Evolutionary conservation across 2,797 vertebrate genomes (phyloP).

Genomic region (Taenioides sp.): DNA sequence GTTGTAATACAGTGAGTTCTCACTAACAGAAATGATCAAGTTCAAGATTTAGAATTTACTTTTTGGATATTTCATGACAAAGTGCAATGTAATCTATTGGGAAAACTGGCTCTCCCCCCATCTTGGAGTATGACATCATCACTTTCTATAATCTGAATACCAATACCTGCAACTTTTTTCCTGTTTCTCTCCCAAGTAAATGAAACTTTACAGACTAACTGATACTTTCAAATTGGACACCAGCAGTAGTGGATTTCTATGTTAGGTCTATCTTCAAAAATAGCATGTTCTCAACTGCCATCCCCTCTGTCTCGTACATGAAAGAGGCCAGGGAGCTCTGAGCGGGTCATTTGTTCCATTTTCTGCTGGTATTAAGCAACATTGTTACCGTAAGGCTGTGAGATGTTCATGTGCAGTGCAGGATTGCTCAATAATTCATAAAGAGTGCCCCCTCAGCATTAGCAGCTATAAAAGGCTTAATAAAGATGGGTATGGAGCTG

Average conservation of each 20-base stretch:
- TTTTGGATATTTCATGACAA: no score
- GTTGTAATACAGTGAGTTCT: no score
- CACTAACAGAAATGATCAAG: no score
- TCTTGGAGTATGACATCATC: no score
- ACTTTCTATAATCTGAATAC: no score
- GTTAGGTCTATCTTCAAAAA: slow-evolving; percentile 50
- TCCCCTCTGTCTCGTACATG: slow-evolving; percentile 18
- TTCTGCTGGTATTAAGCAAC: slow-evolving; percentile 32
- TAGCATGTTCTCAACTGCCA: slow-evolving; percentile 25
- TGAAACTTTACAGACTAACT: no score
- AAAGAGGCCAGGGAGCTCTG: slow-evolving; percentile 32
- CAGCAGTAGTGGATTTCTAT: slow-evolving; percentile 25
- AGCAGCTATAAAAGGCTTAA: slow-evolving; percentile 66
- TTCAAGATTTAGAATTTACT: no score
- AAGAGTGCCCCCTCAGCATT: slow-evolving; percentile 59
- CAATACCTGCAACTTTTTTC: no score
- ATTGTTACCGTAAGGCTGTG: slow-evolving; percentile 32
- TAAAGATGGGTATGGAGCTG: slow-evolving; percentile 64
- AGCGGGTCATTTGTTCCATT: slow-evolving; percentile 46
- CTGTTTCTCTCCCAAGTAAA: no score
- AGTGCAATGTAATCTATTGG: no score
- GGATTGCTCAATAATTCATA: slow-evolving; percentile 70
- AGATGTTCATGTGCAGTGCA: slow-evolving; percentile 43
- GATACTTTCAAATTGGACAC: no score
- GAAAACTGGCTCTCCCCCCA: no score